Conservation (phyloP, 35 echinoderm and acorn worm genomes). For the Apostichopus japonicus region DNA sequence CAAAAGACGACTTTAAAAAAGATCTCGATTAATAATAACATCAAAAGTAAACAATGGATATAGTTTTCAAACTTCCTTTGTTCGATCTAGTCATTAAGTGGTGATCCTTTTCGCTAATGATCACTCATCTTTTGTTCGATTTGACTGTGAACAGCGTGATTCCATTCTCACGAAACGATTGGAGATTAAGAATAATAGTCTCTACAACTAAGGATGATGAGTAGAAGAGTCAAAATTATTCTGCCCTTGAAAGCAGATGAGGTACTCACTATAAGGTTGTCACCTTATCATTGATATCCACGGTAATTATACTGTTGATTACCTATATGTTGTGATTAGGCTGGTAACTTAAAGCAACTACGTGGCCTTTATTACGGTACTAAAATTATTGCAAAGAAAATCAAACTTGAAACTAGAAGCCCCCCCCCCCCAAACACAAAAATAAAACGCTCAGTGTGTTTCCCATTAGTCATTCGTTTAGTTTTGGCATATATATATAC, state of each 20-base stretch:
- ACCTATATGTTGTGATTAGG: neutral
- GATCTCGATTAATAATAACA: constrained; percentile 25
- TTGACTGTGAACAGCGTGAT: neutral
- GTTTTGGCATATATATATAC: too few species aligned
- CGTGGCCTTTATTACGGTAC: neutral
- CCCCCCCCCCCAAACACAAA: too few species aligned
- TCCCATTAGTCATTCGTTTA: too few species aligned
- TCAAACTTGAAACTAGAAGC: too few species aligned
- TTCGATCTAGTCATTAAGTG: constrained; percentile 19
- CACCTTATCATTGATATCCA: neutral
- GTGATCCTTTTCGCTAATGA: constrained; percentile 23
- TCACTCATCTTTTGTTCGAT: constrained; percentile 13
- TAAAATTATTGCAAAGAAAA: too few species aligned
- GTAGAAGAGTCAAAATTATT: constrained; percentile 34
- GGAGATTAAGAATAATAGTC: neutral
- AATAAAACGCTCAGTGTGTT: too few species aligned
- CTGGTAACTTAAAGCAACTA: neutral
- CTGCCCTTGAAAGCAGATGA: constrained; percentile 16
- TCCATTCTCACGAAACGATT: constrained; percentile 3
- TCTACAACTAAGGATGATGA: neutral
- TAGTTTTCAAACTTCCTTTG: neutral
- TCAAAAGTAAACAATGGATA: constrained; percentile 12
- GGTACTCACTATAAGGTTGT: neutral
- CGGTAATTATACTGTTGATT: neutral
- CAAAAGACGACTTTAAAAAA: constrained; percentile 10